Percentiles rank a stretch among this genome's conserved stretches.
Conservation (phyloP, 2,888 invertebrate genomes). For the Autographa gamma region DNA sequence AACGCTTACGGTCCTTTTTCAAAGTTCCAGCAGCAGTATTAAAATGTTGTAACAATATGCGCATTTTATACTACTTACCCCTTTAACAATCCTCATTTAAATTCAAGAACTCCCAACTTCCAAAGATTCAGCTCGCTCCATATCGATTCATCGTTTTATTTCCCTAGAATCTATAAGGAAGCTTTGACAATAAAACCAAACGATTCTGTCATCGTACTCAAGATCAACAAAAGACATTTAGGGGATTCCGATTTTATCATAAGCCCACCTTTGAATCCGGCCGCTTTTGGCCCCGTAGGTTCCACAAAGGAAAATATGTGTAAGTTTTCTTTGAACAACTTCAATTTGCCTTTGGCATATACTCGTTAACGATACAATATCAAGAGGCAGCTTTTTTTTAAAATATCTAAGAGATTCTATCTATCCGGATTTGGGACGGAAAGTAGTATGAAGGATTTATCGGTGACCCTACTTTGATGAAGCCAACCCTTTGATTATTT, state of each 20-base stretch:
- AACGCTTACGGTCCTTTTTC: background rate
- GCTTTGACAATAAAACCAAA: conserved; percentile 52
- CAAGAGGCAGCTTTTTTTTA: conserved; percentile 38
- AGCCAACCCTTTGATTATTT: conserved; percentile 32
- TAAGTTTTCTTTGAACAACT: conserved; percentile 47
- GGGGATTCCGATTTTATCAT: conserved; percentile 55
- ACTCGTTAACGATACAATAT: conserved; percentile 53
- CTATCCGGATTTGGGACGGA: conserved; percentile 33
- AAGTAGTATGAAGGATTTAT: conserved; percentile 27
- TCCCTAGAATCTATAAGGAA: conserved; percentile 38
- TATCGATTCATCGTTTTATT: conserved; percentile 40
- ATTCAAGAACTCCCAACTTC: conserved; percentile 29
- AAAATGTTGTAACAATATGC: conserved; percentile 21
- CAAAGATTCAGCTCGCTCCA: conserved; percentile 23
- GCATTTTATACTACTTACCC: conserved; percentile 10
- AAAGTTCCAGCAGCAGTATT: background rate
- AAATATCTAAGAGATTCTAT: conserved; percentile 43
- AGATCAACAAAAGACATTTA: conserved; percentile 55
- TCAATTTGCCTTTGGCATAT: conserved; percentile 51
- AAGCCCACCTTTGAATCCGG: conserved; percentile 45
- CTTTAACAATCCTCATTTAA: conserved; percentile 29
- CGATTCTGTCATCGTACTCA: conserved; percentile 49
- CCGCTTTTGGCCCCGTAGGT: conserved; percentile 40
- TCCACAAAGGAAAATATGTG: conserved; percentile 54
- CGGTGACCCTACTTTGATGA: conserved; percentile 17